These are phyloP conservation scores for Garra rufa DNA, from an alignment of 2,113 vertebrate genomes.

Conservation along the genomic window DNA sequence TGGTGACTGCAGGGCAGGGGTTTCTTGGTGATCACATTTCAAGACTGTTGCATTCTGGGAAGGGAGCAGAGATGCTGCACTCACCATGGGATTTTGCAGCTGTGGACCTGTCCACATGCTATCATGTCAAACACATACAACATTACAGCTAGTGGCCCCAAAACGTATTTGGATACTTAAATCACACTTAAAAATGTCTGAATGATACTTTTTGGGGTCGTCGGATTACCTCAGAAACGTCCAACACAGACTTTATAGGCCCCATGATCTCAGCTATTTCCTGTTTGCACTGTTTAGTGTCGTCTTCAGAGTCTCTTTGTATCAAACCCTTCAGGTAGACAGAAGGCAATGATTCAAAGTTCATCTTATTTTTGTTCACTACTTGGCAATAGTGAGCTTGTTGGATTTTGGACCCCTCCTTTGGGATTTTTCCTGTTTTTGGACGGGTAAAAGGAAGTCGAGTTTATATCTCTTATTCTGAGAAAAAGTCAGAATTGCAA, in stretches of 20 bases:
- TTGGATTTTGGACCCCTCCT: neutral
- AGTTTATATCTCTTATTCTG: no score
- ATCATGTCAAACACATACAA: neutral
- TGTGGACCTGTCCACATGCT: slow-evolving; percentile 6
- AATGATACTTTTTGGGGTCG: no score
- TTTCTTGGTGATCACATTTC: slow-evolving; percentile 11
- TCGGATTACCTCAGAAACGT: no score
- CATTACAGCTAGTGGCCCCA: no score
- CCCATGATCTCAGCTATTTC: neutral
- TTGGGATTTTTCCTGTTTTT: neutral
- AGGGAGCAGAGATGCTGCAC: neutral
- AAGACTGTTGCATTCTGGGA: slow-evolving; percentile 33
- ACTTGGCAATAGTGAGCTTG: neutral
- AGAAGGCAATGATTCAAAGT: neutral
- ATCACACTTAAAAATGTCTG: no score
- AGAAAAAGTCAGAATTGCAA: no score
- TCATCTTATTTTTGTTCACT: neutral
- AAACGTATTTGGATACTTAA: no score
- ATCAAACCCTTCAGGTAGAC: neutral
- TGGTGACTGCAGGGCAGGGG: neutral
- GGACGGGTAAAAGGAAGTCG: slow-evolving; percentile 13
- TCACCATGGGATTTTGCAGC: slow-evolving; percentile 20
- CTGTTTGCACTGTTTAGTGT: neutral
- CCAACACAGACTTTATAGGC: no score
- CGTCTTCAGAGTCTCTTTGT: neutral